Conservation (phyloP, 1,140 invertebrate species). For the Asobara japonica region DNA sequence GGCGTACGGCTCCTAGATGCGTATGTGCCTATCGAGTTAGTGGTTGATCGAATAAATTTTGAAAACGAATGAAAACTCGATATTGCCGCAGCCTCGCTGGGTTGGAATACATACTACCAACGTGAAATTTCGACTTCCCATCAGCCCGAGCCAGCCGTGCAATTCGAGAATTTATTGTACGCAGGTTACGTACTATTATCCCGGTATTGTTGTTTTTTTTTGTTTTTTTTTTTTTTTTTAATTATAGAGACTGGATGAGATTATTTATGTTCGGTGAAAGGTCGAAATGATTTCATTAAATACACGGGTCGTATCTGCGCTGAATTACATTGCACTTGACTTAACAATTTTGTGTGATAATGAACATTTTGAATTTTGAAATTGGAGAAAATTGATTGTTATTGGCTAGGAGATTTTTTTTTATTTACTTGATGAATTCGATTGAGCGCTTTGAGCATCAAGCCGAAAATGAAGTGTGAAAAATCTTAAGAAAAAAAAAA, state of each 20-base stretch:
- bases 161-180: constrained; percentile 12
- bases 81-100: constrained; percentile 31
- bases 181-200: constrained; percentile 8
- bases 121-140: not conserved
- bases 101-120: not conserved
- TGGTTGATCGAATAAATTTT: constrained; percentile 28
- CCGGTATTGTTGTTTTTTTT: not conserved
- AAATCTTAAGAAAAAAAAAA: too few species aligned
- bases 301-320: not conserved
- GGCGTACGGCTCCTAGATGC: not conserved
- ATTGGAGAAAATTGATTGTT: not conserved
- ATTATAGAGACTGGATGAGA: not conserved
- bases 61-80: constrained; percentile 38
- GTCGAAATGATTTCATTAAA: constrained; percentile 35
- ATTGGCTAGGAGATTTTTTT: too few species aligned
- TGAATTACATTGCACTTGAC: not conserved
- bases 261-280: constrained; percentile 35
- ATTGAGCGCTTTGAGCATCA: too few species aligned
- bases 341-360: not conserved
- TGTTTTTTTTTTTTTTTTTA: not conserved
- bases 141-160: not conserved
- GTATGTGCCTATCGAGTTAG: constrained; percentile 35
- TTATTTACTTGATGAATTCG: too few species aligned
- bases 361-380: not conserved
- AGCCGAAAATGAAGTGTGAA: too few species aligned